Conservation (phyloP, 64 coral and sea anemone genomes). For the Stylophora pistillata region DNA sequence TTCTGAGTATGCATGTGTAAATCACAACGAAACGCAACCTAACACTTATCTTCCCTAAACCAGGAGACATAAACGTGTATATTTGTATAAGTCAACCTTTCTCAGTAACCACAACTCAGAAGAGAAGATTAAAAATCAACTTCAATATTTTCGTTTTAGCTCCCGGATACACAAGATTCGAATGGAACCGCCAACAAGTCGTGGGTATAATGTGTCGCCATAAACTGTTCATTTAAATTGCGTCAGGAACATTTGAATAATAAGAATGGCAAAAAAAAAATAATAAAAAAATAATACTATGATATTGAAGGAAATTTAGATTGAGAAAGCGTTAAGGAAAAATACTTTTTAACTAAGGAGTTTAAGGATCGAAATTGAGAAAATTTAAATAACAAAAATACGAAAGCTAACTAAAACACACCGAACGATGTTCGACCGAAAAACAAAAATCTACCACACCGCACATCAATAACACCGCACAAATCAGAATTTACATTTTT, state of each 20-base stretch:
- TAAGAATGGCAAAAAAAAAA: no score
- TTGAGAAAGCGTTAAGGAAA: conserved; percentile 14
- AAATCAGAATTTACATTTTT: background rate
- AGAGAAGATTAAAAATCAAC: conserved; percentile 16
- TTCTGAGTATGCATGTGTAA: background rate
- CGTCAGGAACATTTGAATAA: background rate
- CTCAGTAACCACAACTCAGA: background rate
- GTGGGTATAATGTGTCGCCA: background rate
- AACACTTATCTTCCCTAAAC: background rate
- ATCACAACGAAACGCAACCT: background rate
- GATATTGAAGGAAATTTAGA: background rate
- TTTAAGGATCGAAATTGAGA: background rate
- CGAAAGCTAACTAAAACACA: background rate
- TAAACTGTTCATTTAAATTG: conserved; percentile 42
- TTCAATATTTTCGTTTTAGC: background rate
- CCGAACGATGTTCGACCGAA: background rate
- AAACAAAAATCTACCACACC: background rate
- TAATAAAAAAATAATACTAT: conserved; percentile 10
- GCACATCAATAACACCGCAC: background rate
- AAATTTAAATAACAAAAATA: background rate
- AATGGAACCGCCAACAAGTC: background rate
- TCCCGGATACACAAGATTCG: background rate
- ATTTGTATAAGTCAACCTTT: background rate
- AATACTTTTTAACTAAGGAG: conserved; percentile 2
- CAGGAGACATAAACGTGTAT: background rate